Evolutionary conservation across 64 coral and sea anemone genomes (phyloP), one percentile per base, ranked within the genome.

Genomic region (Pocillopora damicornis): DNA sequence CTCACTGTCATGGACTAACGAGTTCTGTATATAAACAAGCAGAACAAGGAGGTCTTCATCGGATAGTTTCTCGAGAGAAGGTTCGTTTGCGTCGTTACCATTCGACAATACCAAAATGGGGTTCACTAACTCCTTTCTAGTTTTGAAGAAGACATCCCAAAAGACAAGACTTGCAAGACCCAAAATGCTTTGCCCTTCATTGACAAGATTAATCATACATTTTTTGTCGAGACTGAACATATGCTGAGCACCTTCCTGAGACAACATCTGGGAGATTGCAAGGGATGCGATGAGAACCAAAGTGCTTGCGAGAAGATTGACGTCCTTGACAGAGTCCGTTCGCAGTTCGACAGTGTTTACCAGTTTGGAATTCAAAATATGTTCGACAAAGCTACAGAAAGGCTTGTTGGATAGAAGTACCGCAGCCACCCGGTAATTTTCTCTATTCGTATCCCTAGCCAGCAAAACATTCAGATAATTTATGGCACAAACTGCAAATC

Each of bases 1-100:
- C 60, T 95, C 90, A 68, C 80, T 89, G 68, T 95, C 94, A 22
- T 95, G 45, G 35, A 92, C 73, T 13, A 95, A 18, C 2, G 74
- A 88, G 60, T 95, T 95, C 81, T 95, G 94, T 38, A 95, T 20
- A 37, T 86, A 92, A 60, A 89, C 83, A 62, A 92, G 56, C 22
- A 95, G 18, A 9, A 92, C 75, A 35, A 83, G 59, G 23, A 76
- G 83, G 30, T 94, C 93, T 34, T 61, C 61, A 14, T 73, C 75
- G 1, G 58, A 72, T 11, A 72, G 12, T 38, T 85, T 51, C 9
- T 65, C 20, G 84, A 63, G 11, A 37, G 75, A 16, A 37, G 45
- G 30, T 7, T 64, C 9, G 73, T 37, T 37, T 2, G 6, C 35
- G 11, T 60, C 56, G 8, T 35, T 56, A 35, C 58, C 76, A 17